Evolutionary conservation across 2,113 vertebrate species (phyloP).

Genomic region (Penelope pileata): DNA sequence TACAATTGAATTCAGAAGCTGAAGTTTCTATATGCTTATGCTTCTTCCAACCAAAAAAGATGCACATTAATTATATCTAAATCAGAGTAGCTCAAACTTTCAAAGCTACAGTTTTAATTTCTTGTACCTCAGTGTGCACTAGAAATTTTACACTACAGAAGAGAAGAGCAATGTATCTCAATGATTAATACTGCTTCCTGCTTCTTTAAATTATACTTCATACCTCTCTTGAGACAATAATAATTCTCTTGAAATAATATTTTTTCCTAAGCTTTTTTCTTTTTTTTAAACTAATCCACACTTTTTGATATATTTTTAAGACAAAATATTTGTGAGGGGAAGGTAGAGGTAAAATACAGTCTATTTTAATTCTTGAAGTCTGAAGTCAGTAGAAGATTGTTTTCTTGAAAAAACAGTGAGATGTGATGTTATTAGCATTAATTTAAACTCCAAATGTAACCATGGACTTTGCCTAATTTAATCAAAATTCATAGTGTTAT

Average conservation of each 20-base stretch:
- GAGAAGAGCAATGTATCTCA: background rate
- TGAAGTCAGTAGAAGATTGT: background rate
- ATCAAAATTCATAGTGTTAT: fast-evolving
- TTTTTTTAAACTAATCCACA: background rate
- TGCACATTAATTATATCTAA: background rate
- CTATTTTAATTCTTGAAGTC: background rate
- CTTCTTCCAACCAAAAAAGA: background rate
- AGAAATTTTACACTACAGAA: background rate
- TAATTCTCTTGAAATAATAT: background rate
- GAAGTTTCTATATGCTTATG: background rate
- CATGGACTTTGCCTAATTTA: background rate
- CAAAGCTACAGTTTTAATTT: background rate
- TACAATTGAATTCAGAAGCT: background rate
- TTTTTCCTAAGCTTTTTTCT: background rate
- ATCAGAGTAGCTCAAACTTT: background rate
- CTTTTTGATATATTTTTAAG: background rate
- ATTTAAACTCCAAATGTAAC: background rate
- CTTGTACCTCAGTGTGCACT: background rate
- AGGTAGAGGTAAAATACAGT: background rate
- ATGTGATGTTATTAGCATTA: background rate
- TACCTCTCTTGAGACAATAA: too few species aligned
- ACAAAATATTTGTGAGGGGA: background rate
- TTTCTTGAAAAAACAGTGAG: background rate
- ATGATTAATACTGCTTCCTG: background rate
- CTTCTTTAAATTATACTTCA: background rate